These are phyloP conservation scores for Hyposoter dolosus DNA, from an alignment of 2,888 invertebrate genomes.

Conservation along the genomic window DNA sequence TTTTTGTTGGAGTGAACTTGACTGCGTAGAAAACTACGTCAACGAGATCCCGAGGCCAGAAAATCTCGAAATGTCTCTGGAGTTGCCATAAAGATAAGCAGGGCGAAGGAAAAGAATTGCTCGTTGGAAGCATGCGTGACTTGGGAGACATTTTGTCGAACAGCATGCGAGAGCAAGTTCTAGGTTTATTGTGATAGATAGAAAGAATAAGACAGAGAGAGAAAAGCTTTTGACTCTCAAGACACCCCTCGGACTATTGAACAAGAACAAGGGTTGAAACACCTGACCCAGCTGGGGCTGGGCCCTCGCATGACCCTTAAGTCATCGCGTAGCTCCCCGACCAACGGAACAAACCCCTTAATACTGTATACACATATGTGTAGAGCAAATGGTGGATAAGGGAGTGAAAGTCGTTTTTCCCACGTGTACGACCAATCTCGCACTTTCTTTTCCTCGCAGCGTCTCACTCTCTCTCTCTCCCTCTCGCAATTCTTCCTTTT, in stretches of 20 bases:
- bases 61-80: neutral
- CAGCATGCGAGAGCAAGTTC: slow-evolving; percentile 1
- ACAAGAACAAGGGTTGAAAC: slow-evolving; percentile 68
- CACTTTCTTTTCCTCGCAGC: slow-evolving; percentile 47
- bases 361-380: slow-evolving; percentile 5
- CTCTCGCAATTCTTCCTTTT: neutral
- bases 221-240: slow-evolving; percentile 15
- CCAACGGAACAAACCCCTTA: neutral
- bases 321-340: slow-evolving; percentile 9
- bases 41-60: neutral
- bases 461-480: slow-evolving; percentile 12
- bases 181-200: neutral
- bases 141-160: slow-evolving; percentile 63
- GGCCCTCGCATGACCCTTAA: slow-evolving; percentile 22
- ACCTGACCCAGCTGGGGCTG: slow-evolving; percentile 69
- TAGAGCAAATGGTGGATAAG: slow-evolving; percentile 22
- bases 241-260: slow-evolving; percentile 70
- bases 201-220: neutral
- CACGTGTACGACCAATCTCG: slow-evolving; percentile 71
- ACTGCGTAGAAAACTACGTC: neutral
- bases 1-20: neutral
- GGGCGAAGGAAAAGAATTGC: slow-evolving; percentile 17
- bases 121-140: slow-evolving; percentile 59
- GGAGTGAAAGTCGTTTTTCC: slow-evolving; percentile 63
- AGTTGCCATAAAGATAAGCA: slow-evolving; percentile 12